Conservation (phyloP, 2,797 vertebrate species). For the Rhynchotus rufescens region DNA sequence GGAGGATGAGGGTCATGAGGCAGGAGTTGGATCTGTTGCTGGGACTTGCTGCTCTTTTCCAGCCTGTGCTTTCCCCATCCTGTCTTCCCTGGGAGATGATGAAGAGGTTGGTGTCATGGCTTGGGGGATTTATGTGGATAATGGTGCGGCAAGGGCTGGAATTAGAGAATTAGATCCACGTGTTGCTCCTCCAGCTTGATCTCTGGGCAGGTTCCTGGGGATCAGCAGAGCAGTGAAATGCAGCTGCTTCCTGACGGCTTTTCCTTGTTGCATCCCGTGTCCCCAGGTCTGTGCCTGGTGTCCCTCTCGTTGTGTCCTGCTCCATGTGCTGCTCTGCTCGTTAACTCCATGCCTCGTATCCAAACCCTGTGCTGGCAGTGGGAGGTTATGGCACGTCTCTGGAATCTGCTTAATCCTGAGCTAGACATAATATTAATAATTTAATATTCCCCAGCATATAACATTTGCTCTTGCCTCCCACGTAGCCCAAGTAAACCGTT, state of each 20-base stretch:
- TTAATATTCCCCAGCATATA: conserved; percentile 8
- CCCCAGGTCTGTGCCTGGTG: not conserved
- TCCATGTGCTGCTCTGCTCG: not conserved
- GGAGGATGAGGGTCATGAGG: not conserved
- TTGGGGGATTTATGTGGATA: conserved; percentile 2
- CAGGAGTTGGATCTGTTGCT: not conserved
- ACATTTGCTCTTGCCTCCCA: conserved; percentile 29
- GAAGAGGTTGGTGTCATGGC: not conserved
- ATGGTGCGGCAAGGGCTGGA: not conserved
- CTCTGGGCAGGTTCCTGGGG: not conserved
- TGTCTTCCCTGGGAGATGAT: not conserved
- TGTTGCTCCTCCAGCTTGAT: not conserved
- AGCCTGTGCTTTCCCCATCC: not conserved
- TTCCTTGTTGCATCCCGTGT: not conserved
- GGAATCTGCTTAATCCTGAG: conserved; percentile 23
- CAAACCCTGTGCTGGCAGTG: not conserved
- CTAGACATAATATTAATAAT: conserved; percentile 44
- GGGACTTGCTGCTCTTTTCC: not conserved
- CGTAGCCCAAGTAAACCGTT: not conserved
- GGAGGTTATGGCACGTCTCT: not conserved
- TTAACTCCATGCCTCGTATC: not conserved
- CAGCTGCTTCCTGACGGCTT: not conserved
- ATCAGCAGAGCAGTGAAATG: not conserved
- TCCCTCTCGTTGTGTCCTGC: too few species aligned
- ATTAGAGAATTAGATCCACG: not conserved